phyloP scores from a whole-genome alignment of 2,113 vertebrate genomes.

The Lichenostomus cassidix region DNA sequence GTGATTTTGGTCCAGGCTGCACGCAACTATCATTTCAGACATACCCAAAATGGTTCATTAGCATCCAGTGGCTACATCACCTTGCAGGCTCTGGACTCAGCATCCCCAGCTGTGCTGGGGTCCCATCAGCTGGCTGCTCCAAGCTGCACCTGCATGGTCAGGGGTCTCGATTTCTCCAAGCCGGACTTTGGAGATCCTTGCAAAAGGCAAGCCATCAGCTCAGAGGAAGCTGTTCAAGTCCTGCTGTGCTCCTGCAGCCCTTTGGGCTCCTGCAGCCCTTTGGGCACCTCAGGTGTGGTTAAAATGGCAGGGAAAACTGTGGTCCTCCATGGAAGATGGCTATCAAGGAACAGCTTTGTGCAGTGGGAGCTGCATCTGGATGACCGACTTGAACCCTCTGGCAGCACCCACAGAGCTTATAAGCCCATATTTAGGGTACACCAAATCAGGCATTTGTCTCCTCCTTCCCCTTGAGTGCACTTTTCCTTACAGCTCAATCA shows the following conservation, averaged over 20 bases:
- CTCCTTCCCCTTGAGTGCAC: slow-evolving; percentile 39
- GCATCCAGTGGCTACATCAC: background rate
- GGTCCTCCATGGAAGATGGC: rapidly evolving
- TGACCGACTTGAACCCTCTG: background rate
- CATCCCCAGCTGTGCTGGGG: background rate
- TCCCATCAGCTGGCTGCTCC: background rate
- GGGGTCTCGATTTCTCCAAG: background rate
- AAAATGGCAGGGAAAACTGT: background rate
- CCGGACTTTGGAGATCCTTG: background rate
- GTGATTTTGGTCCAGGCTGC: background rate
- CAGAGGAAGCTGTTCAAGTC: background rate
- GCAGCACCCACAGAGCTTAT: slow-evolving; percentile 26
- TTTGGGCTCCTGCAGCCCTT: background rate
- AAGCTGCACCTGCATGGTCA: background rate
- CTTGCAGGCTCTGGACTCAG: background rate
- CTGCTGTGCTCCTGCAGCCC: background rate
- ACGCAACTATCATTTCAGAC: background rate
- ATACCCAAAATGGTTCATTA: background rate
- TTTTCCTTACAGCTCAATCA: slow-evolving; percentile 66
- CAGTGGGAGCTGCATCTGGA: background rate
- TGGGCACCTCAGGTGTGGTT: background rate
- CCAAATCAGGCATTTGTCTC: slow-evolving; percentile 49
- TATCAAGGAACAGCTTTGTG: background rate
- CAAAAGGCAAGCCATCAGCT: background rate
- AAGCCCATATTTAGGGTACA: slow-evolving; percentile 8